Evolutionary conservation across 30 jellyfish, hydroid and myxozoan species (phyloP), one percentile per base, ranked within the genome.

Genomic region (Turritopsis rubra): DNA sequence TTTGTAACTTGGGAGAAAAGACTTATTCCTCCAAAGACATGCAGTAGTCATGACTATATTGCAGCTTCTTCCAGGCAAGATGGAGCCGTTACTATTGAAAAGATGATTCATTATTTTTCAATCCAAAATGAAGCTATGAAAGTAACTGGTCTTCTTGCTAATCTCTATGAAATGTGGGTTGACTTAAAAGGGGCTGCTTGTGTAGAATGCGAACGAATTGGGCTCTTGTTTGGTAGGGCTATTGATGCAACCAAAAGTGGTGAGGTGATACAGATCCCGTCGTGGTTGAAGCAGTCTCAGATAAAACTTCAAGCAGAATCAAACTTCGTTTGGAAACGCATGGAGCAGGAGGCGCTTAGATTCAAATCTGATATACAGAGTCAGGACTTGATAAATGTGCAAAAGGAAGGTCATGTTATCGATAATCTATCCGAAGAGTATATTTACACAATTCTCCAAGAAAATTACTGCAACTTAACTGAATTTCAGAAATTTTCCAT

Each of bases 1-100:
- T 80, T 80, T 52, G 86, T 80, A 28, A 52, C 79, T 28, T 80
- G 86, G 86, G 86, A 80, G n/a, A 22, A 65, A 26, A 23, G 86
- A n/a, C 52, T 80, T 53, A 80, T 80, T 3, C 86, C 86, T 18
- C 60, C 86, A 20, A 80, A 52, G 79, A 80, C 80, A 20, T 41
- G 29, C 22, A 78, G 29, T 19, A 80, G 86, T 26, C 81, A 80
- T 80, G 86, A 80, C 23, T 80, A 80, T 52, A 71, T 72, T 7
- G 86, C 79, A 18, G 86, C 86, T 9, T 65, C 54, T n/a, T 7
- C 30, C 4, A 80, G 26, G 25, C 20, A 41, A 1, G 86, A 80
- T 20, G 86, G 86, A 27, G 16, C 5, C 16, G 60, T 80, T 52
- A 80, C 86, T 25, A 25, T n/a, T 25, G 86, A 54, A 26, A 80